These are phyloP conservation scores for Fistularia commersonii DNA, from an alignment of 2,797 vertebrate species.

Conservation along the genomic window DNA sequence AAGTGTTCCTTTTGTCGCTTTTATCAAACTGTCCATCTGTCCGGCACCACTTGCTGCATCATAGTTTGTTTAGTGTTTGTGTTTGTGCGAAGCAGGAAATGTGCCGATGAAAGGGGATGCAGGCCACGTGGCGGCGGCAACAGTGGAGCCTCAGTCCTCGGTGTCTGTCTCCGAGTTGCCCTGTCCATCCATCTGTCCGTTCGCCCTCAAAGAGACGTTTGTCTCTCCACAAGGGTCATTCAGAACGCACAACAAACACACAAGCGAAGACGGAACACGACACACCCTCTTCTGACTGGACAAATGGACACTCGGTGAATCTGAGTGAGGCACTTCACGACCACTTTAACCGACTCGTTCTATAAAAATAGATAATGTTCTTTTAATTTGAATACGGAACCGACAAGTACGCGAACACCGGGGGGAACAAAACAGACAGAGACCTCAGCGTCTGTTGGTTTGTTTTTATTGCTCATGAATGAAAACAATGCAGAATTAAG, in stretches of 20 bases:
- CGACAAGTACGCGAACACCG: neutral
- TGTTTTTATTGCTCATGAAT: constrained; percentile 31
- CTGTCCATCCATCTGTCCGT: constrained; percentile 62
- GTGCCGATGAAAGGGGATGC: constrained; percentile 35
- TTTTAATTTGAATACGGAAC: constrained; percentile 9
- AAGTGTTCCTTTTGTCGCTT: neutral
- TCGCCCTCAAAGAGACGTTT: constrained; percentile 67
- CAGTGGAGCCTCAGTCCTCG: constrained; percentile 61
- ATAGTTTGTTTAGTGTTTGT: constrained; percentile 14
- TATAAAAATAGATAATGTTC: neutral
- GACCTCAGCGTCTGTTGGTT: constrained; percentile 15
- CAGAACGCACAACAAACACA: too few relatives aligned
- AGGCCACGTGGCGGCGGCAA: constrained; percentile 32
- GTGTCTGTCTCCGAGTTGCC: constrained; percentile 58
- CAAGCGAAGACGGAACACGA: constrained; percentile 12
- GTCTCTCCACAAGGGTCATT: constrained; percentile 48
- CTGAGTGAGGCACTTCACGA: constrained; percentile 40
- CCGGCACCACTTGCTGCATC: constrained; percentile 19
- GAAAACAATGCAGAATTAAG: too few relatives aligned
- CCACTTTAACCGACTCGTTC: constrained; percentile 17
- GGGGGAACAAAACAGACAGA: constrained; percentile 35
- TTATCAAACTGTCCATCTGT: neutral
- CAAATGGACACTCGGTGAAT: constrained; percentile 44
- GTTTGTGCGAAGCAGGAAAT: constrained; percentile 45
- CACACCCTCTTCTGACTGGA: constrained; percentile 42